Conservation (phyloP, 2,888 invertebrate genomes). For the Diarsia rubi region DNA sequence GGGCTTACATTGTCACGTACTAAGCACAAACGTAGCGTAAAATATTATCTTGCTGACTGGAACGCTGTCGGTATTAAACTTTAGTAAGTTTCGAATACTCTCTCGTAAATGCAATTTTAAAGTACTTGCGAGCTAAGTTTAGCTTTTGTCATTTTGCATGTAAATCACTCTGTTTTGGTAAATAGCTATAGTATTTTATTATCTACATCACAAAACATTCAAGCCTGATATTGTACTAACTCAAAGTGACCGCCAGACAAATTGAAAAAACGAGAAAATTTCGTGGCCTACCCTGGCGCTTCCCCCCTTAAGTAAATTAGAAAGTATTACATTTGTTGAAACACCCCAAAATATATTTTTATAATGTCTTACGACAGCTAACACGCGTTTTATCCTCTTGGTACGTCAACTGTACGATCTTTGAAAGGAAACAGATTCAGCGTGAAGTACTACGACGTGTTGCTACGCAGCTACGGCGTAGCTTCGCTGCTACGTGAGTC, state of each 20-base stretch:
- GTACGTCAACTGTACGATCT: no score
- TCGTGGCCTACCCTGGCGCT: no score
- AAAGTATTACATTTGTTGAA: not conserved
- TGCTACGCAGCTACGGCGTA: constrained; percentile 15
- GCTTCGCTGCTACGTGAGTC: not conserved
- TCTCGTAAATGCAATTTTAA: constrained; percentile 29
- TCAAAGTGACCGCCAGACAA: no score
- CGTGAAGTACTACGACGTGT: not conserved
- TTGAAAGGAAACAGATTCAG: not conserved
- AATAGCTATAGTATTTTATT: not conserved
- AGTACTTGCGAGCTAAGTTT: constrained; percentile 18
- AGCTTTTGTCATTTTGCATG: constrained; percentile 11
- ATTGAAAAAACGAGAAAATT: no score
- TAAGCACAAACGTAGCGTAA: constrained; percentile 65
- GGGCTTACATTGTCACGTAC: constrained; percentile 63
- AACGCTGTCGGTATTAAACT: constrained; percentile 31
- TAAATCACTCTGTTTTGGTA: no score
- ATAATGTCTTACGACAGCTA: not conserved
- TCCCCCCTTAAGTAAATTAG: not conserved
- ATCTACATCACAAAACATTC: no score
- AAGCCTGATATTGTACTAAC: not conserved
- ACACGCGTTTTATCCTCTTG: no score
- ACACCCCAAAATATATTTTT: not conserved
- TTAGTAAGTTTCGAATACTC: constrained; percentile 36
- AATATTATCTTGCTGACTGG: constrained; percentile 62